Evolutionary conservation across 2,113 vertebrate genomes (phyloP).

Genomic region (Microcebus ravelobensis): DNA sequence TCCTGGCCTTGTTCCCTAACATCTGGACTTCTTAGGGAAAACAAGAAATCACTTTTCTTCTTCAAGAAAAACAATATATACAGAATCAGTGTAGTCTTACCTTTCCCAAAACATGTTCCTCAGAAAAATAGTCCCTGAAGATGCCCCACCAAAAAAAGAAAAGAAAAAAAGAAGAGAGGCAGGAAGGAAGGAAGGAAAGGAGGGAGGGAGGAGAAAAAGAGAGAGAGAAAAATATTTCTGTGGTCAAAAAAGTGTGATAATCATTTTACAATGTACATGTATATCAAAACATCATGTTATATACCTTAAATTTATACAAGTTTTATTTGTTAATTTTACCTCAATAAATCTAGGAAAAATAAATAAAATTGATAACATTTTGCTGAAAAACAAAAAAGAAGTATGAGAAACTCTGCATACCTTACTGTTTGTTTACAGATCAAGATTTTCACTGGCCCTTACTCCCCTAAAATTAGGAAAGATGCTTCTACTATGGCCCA

Average conservation of each 20-base stretch:
- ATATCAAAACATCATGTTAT: not conserved
- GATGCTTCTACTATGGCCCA: not conserved
- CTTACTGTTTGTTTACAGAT: not conserved
- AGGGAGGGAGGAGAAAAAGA: not conserved
- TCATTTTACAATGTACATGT: not conserved
- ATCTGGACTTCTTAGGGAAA: slow-evolving; percentile 6
- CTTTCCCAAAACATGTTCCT: not conserved
- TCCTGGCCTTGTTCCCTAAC: not conserved
- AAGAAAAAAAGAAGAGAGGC: too few relatives aligned
- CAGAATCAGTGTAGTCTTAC: not conserved
- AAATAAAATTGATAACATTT: not conserved
- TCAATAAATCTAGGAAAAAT: not conserved
- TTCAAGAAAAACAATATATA: not conserved
- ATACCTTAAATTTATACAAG: not conserved
- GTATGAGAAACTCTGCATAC: not conserved
- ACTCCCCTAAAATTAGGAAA: not conserved
- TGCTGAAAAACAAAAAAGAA: not conserved
- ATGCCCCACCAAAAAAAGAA: not conserved
- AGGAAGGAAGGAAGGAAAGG: not conserved
- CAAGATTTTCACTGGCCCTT: not conserved
- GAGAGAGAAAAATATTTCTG: not conserved
- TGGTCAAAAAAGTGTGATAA: not conserved
- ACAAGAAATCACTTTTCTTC: not conserved
- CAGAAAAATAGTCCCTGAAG: not conserved
- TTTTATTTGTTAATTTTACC: not conserved